A percentile compares a stretch with the other conserved stretches of the same genome.
Evolutionary conservation across 2,113 vertebrate genomes (phyloP).

Genomic region (Boleophthalmus pectinirostris): DNA sequence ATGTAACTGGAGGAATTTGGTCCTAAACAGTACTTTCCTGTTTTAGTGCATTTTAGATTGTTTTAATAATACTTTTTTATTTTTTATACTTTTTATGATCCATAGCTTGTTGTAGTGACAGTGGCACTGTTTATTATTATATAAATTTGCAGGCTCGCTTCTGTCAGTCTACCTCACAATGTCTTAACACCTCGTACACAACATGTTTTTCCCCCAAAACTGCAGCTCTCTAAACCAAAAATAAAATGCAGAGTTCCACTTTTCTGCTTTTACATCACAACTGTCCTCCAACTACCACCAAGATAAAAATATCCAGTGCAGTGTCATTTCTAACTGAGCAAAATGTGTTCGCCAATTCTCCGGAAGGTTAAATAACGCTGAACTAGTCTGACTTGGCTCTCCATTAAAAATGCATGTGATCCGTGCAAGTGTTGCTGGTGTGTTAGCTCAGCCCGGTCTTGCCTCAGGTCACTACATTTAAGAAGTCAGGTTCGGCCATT

Average conservation of each 20-base stretch:
- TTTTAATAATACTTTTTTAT: no score
- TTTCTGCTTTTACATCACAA: not conserved
- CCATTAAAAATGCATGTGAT: slow-evolving; percentile 12
- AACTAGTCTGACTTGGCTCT: not conserved
- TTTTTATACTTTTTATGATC: no score
- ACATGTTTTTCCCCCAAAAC: not conserved
- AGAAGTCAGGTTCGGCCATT: not conserved
- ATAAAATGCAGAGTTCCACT: not conserved
- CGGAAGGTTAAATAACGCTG: slow-evolving; percentile 5
- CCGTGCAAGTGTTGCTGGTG: not conserved
- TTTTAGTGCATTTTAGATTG: no score
- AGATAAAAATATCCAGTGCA: not conserved
- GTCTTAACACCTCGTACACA: not conserved
- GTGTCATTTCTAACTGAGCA: not conserved
- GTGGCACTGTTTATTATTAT: not conserved
- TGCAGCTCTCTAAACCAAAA: not conserved
- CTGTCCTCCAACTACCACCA: not conserved
- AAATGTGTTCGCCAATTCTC: not conserved
- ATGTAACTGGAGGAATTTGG: no score
- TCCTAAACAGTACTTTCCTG: no score
- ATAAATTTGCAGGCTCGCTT: no score
- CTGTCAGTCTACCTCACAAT: not conserved
- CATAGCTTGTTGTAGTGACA: no score
- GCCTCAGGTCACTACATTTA: slow-evolving; percentile 9
- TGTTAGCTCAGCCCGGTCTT: slow-evolving; percentile 5